These are phyloP conservation scores for Erythrolamprus reginae DNA, from an alignment of 2,113 vertebrate genomes.

Conservation along the genomic window DNA sequence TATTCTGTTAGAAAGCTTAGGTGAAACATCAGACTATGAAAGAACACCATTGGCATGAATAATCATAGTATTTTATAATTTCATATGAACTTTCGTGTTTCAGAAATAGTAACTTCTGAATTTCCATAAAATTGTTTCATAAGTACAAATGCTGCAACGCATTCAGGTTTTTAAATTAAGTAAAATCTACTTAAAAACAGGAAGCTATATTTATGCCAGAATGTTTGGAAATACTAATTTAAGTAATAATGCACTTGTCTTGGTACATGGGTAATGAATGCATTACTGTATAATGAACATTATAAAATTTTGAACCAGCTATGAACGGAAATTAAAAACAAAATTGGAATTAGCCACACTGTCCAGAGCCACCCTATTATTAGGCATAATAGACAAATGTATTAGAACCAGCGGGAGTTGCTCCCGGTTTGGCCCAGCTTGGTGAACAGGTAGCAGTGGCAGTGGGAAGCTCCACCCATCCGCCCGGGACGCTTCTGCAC, in stretches of 20 bases:
- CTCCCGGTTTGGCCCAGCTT: too few relatives aligned
- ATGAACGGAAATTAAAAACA: neutral
- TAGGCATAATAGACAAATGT: neutral
- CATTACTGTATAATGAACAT: neutral
- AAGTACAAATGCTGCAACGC: neutral
- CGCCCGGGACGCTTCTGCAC: too few relatives aligned
- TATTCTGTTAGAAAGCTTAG: neutral
- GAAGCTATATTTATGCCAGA: conserved; percentile 8
- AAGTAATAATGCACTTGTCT: neutral
- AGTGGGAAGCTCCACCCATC: too few relatives aligned
- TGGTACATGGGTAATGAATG: neutral
- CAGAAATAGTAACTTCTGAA: neutral
- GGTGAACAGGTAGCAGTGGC: too few relatives aligned
- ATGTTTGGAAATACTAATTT: neutral
- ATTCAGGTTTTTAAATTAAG: neutral
- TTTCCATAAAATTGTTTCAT: neutral
- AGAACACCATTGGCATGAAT: neutral
- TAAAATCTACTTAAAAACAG: neutral
- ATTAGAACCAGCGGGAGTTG: neutral
- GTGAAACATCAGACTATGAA: neutral
- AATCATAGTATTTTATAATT: neutral
- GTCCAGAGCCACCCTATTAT: neutral
- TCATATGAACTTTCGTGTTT: neutral
- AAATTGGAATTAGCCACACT: neutral
- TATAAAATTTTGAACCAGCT: neutral